A percentile compares a stretch with the other conserved stretches of the same genome.
Conservation (phyloP, 1,140 invertebrate genomes). For the Ptiloglossa arizonensis region DNA sequence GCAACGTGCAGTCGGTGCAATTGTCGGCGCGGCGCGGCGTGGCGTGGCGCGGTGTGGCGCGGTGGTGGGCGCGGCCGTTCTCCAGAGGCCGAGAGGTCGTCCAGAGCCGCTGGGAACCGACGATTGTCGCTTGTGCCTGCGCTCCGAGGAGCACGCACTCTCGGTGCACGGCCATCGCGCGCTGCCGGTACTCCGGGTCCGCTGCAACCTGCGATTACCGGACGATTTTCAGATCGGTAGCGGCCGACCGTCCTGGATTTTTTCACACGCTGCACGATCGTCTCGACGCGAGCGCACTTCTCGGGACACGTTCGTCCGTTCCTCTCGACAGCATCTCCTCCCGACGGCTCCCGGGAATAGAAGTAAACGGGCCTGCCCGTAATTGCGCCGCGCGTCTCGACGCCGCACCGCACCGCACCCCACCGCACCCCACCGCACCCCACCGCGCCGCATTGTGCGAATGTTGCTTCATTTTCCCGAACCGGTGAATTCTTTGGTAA, state of each 20-base stretch:
- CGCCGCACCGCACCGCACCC: no score
- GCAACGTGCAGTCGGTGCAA: conserved; percentile 45
- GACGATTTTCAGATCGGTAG: conserved; percentile 70
- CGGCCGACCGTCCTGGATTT: conserved; percentile 54
- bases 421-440: no score
- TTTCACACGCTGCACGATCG: conserved; percentile 64
- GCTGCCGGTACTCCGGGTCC: background rate
- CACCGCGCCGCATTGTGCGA: conserved; percentile 24
- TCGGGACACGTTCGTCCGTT: conserved; percentile 52
- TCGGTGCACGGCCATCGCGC: conserved; percentile 3
- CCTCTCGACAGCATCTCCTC: background rate
- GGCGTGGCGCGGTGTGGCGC: no score
- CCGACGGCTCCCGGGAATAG: conserved; percentile 22
- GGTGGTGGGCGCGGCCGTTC: conserved; percentile 75
- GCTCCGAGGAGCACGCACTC: conserved; percentile 65
- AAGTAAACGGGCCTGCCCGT: conserved; percentile 31
- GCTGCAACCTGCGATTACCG: conserved; percentile 65
- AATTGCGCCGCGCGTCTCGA: conserved; percentile 20
- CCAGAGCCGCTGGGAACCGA: conserved; percentile 74
- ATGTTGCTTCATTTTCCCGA: conserved; percentile 22
- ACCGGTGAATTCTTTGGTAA: conserved; percentile 29
- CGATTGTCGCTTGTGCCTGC: conserved; percentile 77
- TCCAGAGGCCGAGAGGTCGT: conserved; percentile 77
- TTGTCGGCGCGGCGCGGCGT: conserved; percentile 76
- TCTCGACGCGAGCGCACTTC: background rate